Conservation (phyloP, 2,888 invertebrate species). For the Clanis bilineata region DNA sequence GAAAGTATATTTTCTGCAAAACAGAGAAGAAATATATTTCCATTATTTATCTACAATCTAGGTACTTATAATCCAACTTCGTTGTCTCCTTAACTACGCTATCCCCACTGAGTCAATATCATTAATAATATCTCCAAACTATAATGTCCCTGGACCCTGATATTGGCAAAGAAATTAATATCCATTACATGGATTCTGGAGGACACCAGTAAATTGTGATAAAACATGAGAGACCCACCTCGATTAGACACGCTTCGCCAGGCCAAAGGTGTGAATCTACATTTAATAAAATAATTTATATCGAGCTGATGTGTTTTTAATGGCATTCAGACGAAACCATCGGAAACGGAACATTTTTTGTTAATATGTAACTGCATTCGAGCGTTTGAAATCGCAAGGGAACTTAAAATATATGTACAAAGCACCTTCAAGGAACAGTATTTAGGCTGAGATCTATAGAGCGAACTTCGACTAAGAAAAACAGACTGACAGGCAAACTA, state of each 20-base stretch:
- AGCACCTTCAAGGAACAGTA: not conserved
- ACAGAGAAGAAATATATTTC: too few relatives aligned
- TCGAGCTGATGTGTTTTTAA: conserved; percentile 74
- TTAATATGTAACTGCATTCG: conserved; percentile 2
- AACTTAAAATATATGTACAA: not conserved
- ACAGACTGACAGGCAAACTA: too few relatives aligned
- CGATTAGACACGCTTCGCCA: conserved; percentile 57
- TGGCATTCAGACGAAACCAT: conserved; percentile 34
- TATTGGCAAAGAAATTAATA: not conserved
- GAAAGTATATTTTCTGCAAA: too few relatives aligned
- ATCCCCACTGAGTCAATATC: not conserved
- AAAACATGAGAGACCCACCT: conserved; percentile 45
- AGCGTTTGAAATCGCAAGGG: not conserved
- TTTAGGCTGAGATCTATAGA: not conserved
- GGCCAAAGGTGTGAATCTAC: conserved; percentile 75
- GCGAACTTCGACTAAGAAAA: too few relatives aligned
- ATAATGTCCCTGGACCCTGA: too few relatives aligned
- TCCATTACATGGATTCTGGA: not conserved
- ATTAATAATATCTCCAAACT: not conserved
- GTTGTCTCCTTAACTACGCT: not conserved
- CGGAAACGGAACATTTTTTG: conserved; percentile 15
- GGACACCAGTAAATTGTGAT: conserved; percentile 16
- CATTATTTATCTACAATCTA: too few relatives aligned
- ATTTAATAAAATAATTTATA: conserved; percentile 77
- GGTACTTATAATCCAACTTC: too few relatives aligned